Percentiles rank a stretch among this genome's conserved stretches.
phyloP scores from a whole-genome alignment of 37 sponge, comb jelly and placozoan genomes.

The Aplysina aerophoba region DNA sequence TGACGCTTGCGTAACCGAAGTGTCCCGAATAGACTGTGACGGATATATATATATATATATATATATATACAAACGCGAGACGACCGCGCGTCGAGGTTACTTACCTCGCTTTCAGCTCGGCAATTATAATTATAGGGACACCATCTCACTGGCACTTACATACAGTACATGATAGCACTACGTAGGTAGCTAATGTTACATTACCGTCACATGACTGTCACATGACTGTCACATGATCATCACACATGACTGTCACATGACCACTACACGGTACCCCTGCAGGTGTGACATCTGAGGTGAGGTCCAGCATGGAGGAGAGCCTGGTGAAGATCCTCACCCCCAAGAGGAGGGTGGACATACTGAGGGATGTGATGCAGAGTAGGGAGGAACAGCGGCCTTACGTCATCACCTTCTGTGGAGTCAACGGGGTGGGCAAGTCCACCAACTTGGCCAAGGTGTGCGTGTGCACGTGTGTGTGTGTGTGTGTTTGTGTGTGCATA shows the following conservation, averaged over 20 bases:
- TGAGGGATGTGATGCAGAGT: conserved; percentile 77
- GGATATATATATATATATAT: no score
- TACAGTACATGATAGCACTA: no score
- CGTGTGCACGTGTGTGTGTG: conserved; percentile 7
- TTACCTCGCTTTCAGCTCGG: no score
- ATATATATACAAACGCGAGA: no score
- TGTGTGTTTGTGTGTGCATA: neutral
- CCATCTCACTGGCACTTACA: no score
- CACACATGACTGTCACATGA: neutral
- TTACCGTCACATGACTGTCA: no score
- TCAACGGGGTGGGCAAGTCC: conserved; percentile 97
- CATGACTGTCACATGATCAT: no score
- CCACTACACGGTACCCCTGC: neutral
- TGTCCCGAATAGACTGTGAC: no score
- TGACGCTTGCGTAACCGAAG: no score
- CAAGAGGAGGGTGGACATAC: conserved; percentile 77
- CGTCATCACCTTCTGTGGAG: conserved; percentile 96
- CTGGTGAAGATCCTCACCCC: conserved; percentile 90
- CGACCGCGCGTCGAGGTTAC: no score
- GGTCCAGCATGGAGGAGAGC: conserved; percentile 70
- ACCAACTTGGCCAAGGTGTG: conserved; percentile 93
- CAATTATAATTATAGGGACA: no score
- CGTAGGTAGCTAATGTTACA: no score
- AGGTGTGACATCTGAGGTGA: conserved; percentile 75
- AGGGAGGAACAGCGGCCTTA: conserved; percentile 63